Evolutionary conservation across 2,888 invertebrate species (phyloP), one percentile per base, ranked within the genome.

Genomic region (Adela reaumurella): DNA sequence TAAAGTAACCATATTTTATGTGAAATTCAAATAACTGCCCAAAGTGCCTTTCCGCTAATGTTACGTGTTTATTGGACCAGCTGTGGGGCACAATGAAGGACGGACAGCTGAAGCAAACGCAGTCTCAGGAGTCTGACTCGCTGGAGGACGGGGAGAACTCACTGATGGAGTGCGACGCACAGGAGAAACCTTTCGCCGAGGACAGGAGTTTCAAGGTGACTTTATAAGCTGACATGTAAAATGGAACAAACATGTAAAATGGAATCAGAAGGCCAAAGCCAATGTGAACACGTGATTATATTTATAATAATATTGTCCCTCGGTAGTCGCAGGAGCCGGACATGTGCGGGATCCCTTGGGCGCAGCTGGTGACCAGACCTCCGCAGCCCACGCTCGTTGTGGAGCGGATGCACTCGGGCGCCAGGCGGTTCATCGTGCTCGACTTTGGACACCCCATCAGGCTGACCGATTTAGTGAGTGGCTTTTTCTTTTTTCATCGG

Each of bases 391-490:
- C 89, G 57, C 82, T 96, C 52, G 90, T 95, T 17, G 92, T 96
- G 44, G 95, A 96, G 64, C 81, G 94, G 50, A 94, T 96, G 91
- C 93, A 94, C 71, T 93, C 94, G 0, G 93, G 95, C 49, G 95
- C 94, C 0, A 80, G 95, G n/a, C 83, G 95, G 50, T 94, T 90
- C 74, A 93, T 95, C 50, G 91, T 93, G 11, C 78, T 97, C 29
- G 96, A 97, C 74, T 94, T 97, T 67, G 94, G 95, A 3, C 88
- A 90, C 56, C 87, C 90, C 1, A 83, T 95, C 48, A 73, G 93
- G 1, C 82, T 97, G 41, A 96, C 95, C 0, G 96, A 96, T 68
- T 76, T 95, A 57, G 82, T 84, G 44, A 61, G 68, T 64, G 28
- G 3, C 1, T 2, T 14, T 20, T 19, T 10, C 46, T 24, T 24